These are phyloP conservation scores for Xiphorhynchus elegans DNA, from an alignment of 2,113 vertebrate genomes.

Conservation along the genomic window DNA sequence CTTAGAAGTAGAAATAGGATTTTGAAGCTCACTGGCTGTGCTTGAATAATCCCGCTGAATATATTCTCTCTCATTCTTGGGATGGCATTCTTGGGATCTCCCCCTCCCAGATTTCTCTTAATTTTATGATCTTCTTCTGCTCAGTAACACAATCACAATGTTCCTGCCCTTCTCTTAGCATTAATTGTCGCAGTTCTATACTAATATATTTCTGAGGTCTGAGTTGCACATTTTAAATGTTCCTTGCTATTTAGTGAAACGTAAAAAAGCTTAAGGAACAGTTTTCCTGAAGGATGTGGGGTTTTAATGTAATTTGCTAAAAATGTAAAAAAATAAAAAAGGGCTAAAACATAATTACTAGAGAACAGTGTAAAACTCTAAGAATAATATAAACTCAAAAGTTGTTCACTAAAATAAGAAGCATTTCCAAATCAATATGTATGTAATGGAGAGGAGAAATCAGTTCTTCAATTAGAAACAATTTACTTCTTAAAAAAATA, in stretches of 20 bases:
- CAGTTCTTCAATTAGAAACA: background rate
- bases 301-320: background rate
- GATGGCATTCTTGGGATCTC: background rate
- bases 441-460: background rate
- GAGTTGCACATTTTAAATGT: background rate
- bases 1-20: background rate
- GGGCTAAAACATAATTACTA: background rate
- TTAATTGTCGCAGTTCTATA: background rate
- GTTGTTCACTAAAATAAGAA: background rate
- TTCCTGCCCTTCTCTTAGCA: background rate
- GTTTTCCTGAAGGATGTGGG: background rate
- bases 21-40: background rate
- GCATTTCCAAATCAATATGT: background rate
- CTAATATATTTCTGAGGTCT: background rate
- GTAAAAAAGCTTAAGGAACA: background rate
- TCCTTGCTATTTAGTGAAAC: background rate
- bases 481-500: background rate
- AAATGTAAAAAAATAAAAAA: background rate
- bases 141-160: background rate
- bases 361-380: background rate
- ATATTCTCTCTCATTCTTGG: background rate
- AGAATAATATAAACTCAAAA: background rate
- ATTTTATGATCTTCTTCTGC: background rate
- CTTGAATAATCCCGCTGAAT: background rate
- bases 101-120: background rate